Base-by-base conservation (phyloP, 2,888 invertebrate species). In the Perizoma affinitatum region DNA sequence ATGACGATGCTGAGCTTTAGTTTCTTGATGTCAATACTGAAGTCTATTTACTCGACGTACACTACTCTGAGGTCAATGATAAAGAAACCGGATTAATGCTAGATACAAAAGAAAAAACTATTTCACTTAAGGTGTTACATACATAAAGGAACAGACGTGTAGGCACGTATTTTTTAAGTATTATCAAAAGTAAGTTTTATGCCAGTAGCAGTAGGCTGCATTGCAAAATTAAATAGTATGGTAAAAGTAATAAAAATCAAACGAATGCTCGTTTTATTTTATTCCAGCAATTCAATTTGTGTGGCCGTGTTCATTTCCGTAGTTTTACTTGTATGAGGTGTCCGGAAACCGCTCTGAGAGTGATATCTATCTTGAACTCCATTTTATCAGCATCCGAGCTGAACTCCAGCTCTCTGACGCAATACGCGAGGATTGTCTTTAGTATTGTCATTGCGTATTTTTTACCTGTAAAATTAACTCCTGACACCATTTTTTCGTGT, bases 371-470 rank as follows among this genome's bases (percentile, higher is more conserved):
- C 58, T 80, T 85, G 6, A 88, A 64, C 52, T 74, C 56, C 67
- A 88, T 54, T 4, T 83, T 69, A 6, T 81, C 73, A 0, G 77
- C 78, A 4, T 84, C 72, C 0, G 87, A 81, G 2, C 60, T 50
- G 40, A 88, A 73, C 63, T 73, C 73, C 34, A 86, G 63, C 11
- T 83, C 84, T 33, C 86, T 74, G 5, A 86, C 69, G 52, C 78
- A 79, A 38, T 81, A 69, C 4, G 81, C 79, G 34, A 87, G 51
- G 3, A 81, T 36, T 0, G 87, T 88, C 70, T 89, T 90, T 61
- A 86, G 5, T 22, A 87, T 61, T 0, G 78, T 67, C 72, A 86
- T 78, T 0, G 88, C 86, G 60, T 88, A 88, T 56, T 73, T 83
- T 64, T 82, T 87, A 58, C 89, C 89, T 90, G 71, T 0, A 70